phyloP scores from a whole-genome alignment of 2,888 invertebrate species.

The Rhagium mordax region DNA sequence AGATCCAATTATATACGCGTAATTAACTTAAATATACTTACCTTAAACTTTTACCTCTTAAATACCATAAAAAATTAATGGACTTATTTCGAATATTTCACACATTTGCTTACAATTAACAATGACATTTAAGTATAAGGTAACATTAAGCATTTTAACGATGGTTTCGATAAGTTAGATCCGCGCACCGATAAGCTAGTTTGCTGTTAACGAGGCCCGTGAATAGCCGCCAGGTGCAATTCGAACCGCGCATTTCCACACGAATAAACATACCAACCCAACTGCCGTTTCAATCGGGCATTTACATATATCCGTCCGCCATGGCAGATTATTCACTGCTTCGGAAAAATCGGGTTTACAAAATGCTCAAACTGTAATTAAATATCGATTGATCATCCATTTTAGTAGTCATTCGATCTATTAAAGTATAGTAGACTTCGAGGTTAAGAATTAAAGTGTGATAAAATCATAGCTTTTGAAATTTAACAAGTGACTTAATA shows the following conservation, averaged over 20 bases:
- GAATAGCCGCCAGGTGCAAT: conserved; percentile 65
- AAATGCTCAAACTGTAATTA: conserved; percentile 52
- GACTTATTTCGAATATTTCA: not conserved
- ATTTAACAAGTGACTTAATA: no score
- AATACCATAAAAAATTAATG: not conserved
- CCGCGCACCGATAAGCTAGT: conserved; percentile 61
- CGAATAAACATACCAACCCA: conserved; percentile 57
- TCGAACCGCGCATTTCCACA: conserved; percentile 61
- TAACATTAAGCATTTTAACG: conserved; percentile 62
- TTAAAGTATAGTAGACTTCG: not conserved
- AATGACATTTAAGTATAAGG: conserved; percentile 56
- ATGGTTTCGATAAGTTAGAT: conserved; percentile 62
- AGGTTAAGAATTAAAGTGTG: not conserved
- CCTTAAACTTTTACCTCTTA: not conserved
- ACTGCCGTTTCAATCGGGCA: conserved; percentile 48
- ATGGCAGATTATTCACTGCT: conserved; percentile 50
- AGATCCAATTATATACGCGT: no score
- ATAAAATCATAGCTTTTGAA: no score
- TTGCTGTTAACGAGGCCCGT: conserved; percentile 60
- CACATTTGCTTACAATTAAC: conserved; percentile 42
- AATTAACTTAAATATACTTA: no score
- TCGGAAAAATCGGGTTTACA: conserved; percentile 50
- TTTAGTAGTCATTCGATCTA: not conserved
- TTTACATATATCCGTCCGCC: conserved; percentile 51
- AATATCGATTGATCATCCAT: conserved; percentile 53